Evolutionary conservation across 1,140 invertebrate genomes (phyloP).

Genomic region (Plectrocnemia conspersa): DNA sequence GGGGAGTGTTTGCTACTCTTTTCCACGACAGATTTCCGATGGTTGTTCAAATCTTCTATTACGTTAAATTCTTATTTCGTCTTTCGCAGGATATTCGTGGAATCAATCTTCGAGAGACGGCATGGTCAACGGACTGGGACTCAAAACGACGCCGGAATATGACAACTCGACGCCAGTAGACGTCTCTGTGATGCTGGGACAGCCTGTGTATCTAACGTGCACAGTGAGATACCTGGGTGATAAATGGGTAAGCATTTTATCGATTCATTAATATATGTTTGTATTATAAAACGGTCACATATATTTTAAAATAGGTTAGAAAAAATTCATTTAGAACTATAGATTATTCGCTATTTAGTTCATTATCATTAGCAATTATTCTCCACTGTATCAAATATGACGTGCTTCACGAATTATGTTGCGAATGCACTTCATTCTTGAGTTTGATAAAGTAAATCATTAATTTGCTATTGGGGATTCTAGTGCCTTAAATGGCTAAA

Average conservation of each 20-base stretch:
- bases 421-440: too few species aligned
- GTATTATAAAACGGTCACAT: too few species aligned
- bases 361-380: too few species aligned
- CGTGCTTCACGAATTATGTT: too few species aligned
- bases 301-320: too few species aligned
- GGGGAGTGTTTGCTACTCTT: constrained; percentile 27
- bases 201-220: constrained; percentile 55
- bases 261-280: too few species aligned
- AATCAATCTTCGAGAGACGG: constrained; percentile 12
- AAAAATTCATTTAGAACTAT: too few species aligned
- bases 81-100: constrained; percentile 31
- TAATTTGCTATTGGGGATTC: too few species aligned
- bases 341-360: too few species aligned
- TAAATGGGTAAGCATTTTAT: constrained; percentile 59
- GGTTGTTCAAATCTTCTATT: background rate
- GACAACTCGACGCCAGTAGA: constrained; percentile 19
- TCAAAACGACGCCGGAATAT: constrained; percentile 23
- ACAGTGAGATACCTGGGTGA: constrained; percentile 54
- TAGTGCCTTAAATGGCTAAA: too few species aligned
- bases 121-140: constrained; percentile 2
- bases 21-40: background rate
- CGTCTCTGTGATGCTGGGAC: constrained; percentile 39
- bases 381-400: too few species aligned
- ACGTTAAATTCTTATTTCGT: constrained; percentile 2
- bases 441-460: too few species aligned